Conservation (phyloP, 2,113 vertebrate genomes). For the Nibea coibor region DNA sequence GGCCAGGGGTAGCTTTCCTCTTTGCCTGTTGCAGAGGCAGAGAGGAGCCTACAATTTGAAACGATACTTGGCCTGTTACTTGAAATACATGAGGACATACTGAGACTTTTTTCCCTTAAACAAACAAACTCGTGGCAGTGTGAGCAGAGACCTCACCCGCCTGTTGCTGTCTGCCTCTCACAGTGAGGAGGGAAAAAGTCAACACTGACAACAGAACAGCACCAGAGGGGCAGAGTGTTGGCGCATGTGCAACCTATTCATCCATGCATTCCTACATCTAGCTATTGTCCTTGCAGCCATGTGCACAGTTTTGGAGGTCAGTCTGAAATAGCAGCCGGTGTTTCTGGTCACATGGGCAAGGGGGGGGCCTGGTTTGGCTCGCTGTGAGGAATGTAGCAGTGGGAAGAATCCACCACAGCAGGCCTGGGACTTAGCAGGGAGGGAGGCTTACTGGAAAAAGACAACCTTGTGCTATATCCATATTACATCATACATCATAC, state of each 20-base stretch:
- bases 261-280: conserved; percentile 11
- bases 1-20: neutral
- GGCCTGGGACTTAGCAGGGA: neutral
- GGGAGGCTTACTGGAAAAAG: neutral
- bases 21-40: neutral
- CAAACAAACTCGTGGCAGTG: neutral
- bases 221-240: neutral
- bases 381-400: conserved; percentile 16
- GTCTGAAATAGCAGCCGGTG: conserved; percentile 40
- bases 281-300: conserved; percentile 38
- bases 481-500: neutral
- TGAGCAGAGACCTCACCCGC: neutral
- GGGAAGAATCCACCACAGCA: conserved; percentile 12
- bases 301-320: conserved; percentile 47
- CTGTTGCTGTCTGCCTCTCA: neutral
- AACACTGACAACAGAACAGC: neutral
- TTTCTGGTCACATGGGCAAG: conserved; percentile 49
- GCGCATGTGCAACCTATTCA: neutral
- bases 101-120: no score
- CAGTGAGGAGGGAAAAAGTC: neutral
- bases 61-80: neutral
- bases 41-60: neutral
- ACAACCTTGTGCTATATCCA: neutral
- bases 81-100: neutral
- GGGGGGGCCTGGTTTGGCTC: conserved; percentile 1